Conservation (phyloP, 2,888 invertebrate genomes). For the Punctoribates punctum region DNA sequence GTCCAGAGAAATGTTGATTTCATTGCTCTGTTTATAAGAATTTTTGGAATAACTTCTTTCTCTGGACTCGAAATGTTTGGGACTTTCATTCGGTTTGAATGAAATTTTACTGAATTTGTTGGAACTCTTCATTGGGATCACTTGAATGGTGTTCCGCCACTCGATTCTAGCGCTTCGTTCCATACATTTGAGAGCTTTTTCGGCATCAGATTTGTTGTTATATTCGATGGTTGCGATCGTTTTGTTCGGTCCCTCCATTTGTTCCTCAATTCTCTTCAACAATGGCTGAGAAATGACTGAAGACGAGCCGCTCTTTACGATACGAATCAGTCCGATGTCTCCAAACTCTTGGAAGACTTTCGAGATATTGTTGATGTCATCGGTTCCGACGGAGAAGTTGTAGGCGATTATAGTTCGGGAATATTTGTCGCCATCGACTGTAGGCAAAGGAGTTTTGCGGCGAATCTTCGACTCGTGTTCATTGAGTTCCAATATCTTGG, state of each 20-base stretch:
- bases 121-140: conserved; percentile 6
- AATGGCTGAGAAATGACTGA: neutral
- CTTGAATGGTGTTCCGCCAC: neutral
- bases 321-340: conserved; percentile 80
- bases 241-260: neutral
- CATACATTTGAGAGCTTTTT: conserved; percentile 16
- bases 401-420: conserved; percentile 85
- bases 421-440: conserved; percentile 77
- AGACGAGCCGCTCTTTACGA: conserved; percentile 52
- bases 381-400: conserved; percentile 75
- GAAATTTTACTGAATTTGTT: neutral
- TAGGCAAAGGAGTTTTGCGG: conserved; percentile 76
- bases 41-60: neutral
- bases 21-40: neutral
- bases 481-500: conserved; percentile 79
- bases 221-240: conserved; percentile 30
- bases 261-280: neutral
- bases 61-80: neutral
- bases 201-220: conserved; percentile 14
- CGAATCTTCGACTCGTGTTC: conserved; percentile 84
- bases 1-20: neutral
- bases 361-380: conserved; percentile 85
- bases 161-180: neutral
- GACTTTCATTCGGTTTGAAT: neutral
- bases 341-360: conserved; percentile 83